These are phyloP conservation scores for Bombus impatiens DNA, from an alignment of 1,140 invertebrate genomes.

Conservation along the genomic window DNA sequence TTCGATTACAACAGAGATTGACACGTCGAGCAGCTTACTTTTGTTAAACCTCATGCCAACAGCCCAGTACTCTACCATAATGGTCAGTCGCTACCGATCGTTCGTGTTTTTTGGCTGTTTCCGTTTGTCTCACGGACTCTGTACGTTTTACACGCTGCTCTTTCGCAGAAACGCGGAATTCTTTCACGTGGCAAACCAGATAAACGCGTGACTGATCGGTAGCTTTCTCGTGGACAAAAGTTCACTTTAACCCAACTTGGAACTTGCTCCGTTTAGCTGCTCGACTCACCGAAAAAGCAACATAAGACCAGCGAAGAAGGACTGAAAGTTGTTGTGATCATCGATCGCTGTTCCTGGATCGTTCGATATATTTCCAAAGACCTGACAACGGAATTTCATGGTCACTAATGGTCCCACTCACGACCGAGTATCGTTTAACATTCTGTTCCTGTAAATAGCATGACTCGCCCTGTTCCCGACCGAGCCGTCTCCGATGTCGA, in stretches of 20 bases:
- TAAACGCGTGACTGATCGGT: slow-evolving; percentile 26
- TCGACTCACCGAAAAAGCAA: slow-evolving; percentile 96
- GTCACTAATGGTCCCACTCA: slow-evolving; percentile 60
- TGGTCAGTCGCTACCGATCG: slow-evolving; percentile 45
- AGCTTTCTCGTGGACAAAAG: slow-evolving; percentile 23
- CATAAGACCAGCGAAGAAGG: slow-evolving; percentile 96
- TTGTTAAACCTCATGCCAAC: slow-evolving; percentile 69
- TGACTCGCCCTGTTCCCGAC: background rate
- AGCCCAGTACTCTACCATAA: slow-evolving; percentile 57
- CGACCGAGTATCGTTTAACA: slow-evolving; percentile 37
- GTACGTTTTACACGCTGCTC: background rate
- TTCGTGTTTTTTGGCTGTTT: background rate
- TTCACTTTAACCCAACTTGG: slow-evolving; percentile 23
- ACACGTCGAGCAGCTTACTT: slow-evolving; percentile 75
- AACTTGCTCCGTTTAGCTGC: slow-evolving; percentile 74
- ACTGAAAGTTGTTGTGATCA: slow-evolving; percentile 98
- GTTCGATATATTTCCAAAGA: slow-evolving; percentile 96
- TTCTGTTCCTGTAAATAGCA: slow-evolving; percentile 47
- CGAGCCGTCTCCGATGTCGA: background rate
- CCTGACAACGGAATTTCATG: slow-evolving; percentile 84
- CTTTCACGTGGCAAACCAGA: background rate
- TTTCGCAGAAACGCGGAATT: background rate
- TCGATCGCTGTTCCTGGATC: slow-evolving; percentile 94
- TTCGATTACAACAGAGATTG: slow-evolving; percentile 66
- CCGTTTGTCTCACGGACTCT: background rate